These are phyloP conservation scores for Lacanobia oleracea DNA, from an alignment of 2,888 invertebrate genomes.

Conservation along the genomic window DNA sequence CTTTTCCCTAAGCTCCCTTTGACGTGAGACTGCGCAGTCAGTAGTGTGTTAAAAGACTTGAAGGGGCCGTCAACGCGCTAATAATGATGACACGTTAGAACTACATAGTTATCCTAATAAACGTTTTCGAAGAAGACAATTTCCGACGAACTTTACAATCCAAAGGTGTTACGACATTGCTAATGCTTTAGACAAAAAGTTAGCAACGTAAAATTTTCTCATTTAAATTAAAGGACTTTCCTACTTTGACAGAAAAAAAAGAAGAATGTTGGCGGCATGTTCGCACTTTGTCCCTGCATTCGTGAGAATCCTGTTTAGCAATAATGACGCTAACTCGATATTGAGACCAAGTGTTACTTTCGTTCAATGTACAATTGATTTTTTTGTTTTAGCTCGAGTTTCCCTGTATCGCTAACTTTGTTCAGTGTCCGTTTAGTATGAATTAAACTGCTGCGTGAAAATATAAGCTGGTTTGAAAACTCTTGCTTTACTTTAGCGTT, in stretches of 20 bases:
- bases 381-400: slow-evolving; percentile 15
- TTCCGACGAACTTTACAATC: neutral
- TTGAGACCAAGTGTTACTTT: slow-evolving; percentile 2
- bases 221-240: neutral
- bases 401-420: neutral
- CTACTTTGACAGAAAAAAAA: neutral
- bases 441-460: neutral
- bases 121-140: slow-evolving; percentile 2
- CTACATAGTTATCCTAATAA: neutral
- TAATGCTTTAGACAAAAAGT: neutral
- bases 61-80: neutral
- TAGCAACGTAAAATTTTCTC: neutral
- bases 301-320: slow-evolving; percentile 5
- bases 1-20: slow-evolving; percentile 10
- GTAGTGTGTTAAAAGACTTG: neutral
- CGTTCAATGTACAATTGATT: slow-evolving; percentile 3
- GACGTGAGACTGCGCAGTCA: neutral
- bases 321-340: slow-evolving; percentile 16
- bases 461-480: neutral
- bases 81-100: neutral
- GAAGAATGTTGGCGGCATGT: neutral
- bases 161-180: neutral
- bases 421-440: neutral
- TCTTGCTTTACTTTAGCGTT: neutral
- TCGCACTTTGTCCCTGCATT: slow-evolving; percentile 2